Evolutionary conservation across 2,888 invertebrate species (phyloP), one percentile per base, ranked within the genome.

Genomic region (Holacanthella duospinosa): DNA sequence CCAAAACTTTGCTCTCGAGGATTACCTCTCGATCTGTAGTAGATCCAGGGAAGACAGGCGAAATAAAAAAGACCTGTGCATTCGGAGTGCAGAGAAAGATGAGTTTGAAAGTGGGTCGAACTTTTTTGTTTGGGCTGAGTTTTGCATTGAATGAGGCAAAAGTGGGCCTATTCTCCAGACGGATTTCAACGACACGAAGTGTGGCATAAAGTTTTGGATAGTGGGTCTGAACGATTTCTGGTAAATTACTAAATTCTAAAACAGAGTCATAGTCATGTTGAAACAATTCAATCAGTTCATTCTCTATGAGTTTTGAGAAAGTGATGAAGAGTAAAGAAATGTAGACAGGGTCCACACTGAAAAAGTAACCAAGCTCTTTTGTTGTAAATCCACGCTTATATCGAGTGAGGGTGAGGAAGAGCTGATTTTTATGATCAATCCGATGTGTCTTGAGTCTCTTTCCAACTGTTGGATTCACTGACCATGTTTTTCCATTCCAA

Each of bases 341-440:
- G 21, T 29, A 57, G 9, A 29, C 21, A 19, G 57, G 36, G 21
- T 57, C 57, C 12, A 57, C 57, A 21, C 57, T 29, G 57, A 29
- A 57, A 29, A 57, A 57, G 24, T 21, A 57, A 19, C 29, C 29
- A 21, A 57, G 57, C 12, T 57, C 57, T 16, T 28, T 57, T n/a
- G 36, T 29, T n/a, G 57, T 57, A 21, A 57, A 57, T 3, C 57
- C 57, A 6, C 57, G 57, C 19, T 21, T 27, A 21, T 57, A 57
- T 29, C 57, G 57, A 28, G n/a, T n/a, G 9, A 57, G 57, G 6
- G 57, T 29, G 4, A 57, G 29, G 57, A 57, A 57, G 29, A 57
- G 57, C 9, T 57, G 57, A 29, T 57, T 57, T 21, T 25, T 3
- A 12, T 29, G n/a, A 57, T 57, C 57, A 24, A 57, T 57, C 29